A percentile compares a stretch with the other conserved stretches of the same genome.
Conservation (phyloP, 92 coral and sea anemone species). For the Porites rus region DNA sequence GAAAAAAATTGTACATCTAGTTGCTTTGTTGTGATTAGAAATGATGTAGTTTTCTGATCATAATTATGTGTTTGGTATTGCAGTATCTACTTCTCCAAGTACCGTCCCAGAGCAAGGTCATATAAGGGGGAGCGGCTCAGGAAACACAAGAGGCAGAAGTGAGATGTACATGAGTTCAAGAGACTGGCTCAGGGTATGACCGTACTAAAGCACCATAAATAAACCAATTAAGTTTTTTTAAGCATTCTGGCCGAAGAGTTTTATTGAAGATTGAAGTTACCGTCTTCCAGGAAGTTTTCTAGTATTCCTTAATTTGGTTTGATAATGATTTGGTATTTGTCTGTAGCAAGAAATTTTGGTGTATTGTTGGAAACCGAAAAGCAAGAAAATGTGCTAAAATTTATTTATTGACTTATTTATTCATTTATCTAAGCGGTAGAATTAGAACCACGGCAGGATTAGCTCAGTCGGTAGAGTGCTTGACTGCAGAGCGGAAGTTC, state of each 20-base stretch:
- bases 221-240: not conserved
- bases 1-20: too few species aligned
- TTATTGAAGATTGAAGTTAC: not conserved
- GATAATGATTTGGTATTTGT: too few species aligned
- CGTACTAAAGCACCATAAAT: too few species aligned
- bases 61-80: not conserved
- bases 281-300: not conserved
- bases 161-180: constrained; percentile 97
- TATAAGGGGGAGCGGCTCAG: not conserved
- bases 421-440: too few species aligned
- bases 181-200: constrained; percentile 96
- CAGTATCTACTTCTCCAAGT: constrained; percentile 32
- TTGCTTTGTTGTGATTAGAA: too few species aligned
- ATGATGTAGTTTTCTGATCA: not conserved
- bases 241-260: not conserved
- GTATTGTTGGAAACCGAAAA: too few species aligned
- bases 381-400: too few species aligned
- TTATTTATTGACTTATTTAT: too few species aligned
- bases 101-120: constrained; percentile 18
- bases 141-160: constrained; percentile 53
- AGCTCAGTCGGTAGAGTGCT: too few species aligned
- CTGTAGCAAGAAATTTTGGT: too few species aligned
- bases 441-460: too few species aligned
- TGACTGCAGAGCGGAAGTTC: too few species aligned
- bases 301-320: not conserved